phyloP scores from a whole-genome alignment of 1,140 invertebrate genomes.

The Hormaphis cornu region DNA sequence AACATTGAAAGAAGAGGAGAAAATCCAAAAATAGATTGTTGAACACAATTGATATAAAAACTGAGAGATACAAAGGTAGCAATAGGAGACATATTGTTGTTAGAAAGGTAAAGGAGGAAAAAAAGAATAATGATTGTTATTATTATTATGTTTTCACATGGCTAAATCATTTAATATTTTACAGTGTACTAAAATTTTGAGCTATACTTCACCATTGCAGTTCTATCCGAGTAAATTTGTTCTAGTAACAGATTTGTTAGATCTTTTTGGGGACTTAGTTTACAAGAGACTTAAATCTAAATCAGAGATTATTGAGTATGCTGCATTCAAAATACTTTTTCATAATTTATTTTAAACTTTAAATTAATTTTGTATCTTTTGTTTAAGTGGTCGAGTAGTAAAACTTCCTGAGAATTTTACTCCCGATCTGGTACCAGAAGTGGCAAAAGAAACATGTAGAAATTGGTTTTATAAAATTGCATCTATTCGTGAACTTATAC shows the following conservation, averaged over 20 bases:
- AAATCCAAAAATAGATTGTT: too few species aligned
- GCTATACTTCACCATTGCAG: slow-evolving; percentile 75
- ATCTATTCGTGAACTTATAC: slow-evolving; percentile 88
- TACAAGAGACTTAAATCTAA: slow-evolving; percentile 78
- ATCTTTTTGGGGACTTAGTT: slow-evolving; percentile 88
- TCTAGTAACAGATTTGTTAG: slow-evolving; percentile 87
- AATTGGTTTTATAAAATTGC: slow-evolving; percentile 99
- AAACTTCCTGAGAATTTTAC: slow-evolving; percentile 60
- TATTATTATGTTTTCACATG: neutral
- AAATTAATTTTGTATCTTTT: neutral
- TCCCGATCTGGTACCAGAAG: slow-evolving; percentile 68
- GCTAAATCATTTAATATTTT: slow-evolving; percentile 37
- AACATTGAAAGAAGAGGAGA: too few species aligned
- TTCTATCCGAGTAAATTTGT: slow-evolving; percentile 99
- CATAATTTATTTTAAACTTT: neutral
- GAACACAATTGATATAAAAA: too few species aligned
- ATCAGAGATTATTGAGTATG: slow-evolving; percentile 54
- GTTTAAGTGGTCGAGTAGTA: slow-evolving; percentile 37
- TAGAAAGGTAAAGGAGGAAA: too few species aligned
- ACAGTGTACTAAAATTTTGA: slow-evolving; percentile 83
- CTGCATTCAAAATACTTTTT: neutral
- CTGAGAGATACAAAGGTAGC: too few species aligned
- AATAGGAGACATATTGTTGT: too few species aligned
- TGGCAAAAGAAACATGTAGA: slow-evolving; percentile 88
- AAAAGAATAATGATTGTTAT: too few species aligned